Base-by-base conservation (phyloP, 2,113 vertebrate genomes). In the Amazona guildingii region DNA sequence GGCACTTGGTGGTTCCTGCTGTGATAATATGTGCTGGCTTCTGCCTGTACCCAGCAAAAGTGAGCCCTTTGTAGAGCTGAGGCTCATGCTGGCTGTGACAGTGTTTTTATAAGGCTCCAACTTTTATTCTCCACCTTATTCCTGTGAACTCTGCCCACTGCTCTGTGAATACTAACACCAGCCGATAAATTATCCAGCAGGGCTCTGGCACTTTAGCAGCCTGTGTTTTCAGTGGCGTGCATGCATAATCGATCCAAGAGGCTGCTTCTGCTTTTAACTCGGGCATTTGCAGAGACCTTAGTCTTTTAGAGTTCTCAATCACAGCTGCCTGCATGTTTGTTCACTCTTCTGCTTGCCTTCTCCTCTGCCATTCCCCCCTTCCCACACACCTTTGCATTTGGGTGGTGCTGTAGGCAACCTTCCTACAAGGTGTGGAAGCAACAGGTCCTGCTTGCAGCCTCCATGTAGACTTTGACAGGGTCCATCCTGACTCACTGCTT, bases 141-240 rank as follows among this genome's bases (percentile, higher is more conserved):
- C 88, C 81, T 98, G 94, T 98, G 96, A 98, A 97, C 97, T 97
- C 88, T 97, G 96, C 74, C 95, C 89, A 89, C 37, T 3, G n/a
- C 69, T 96, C 92, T 93, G 82, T 97, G 97, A 97, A 96, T 97
- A 90, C 96, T 97, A 97, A 74, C 20, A 52, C 90, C 90, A 95
- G 96, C 77, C 94, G 89, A 97, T 98, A 97, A 98, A 97, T 98
- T 98, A 98, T 98, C 98, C 94, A 98, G 88, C 62, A 88, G 95
- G 86, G 86, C 96, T 96, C 46, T 96, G 85, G 97, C 86, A 88
- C 94, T 96, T 48, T 51, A 97, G 97, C 55, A 24, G 97, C 79
- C 95, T 93, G 83, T 95, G 94, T 73, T 73, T 97, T 97, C 92
- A 93, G 96, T 96, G 96, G 95, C 62, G 6, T 59, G 94, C 89